These are phyloP conservation scores for Paramisgurnus dabryanus DNA, from an alignment of 2,113 vertebrate genomes.

Conservation along the genomic window DNA sequence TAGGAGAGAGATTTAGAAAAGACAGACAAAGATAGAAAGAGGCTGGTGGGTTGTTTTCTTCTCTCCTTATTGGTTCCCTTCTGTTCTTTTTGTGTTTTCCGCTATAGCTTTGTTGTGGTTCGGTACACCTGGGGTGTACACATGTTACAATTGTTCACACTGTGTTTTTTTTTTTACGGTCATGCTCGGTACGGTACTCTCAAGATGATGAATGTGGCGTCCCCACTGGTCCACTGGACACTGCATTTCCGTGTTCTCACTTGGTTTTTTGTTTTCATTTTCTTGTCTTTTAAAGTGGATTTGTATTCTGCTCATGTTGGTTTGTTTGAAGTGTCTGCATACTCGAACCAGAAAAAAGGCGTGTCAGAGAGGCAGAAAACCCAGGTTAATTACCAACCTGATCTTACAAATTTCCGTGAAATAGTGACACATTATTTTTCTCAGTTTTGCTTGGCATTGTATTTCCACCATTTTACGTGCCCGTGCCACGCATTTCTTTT, in stretches of 20 bases:
- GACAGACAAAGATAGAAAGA: not conserved
- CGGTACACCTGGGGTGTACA: conserved; percentile 32
- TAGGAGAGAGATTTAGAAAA: not conserved
- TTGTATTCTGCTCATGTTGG: conserved; percentile 43
- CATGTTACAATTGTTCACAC: conserved; percentile 1
- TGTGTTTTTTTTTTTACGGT: not conserved
- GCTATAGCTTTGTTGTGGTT: conserved; percentile 25
- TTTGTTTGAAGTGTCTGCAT: conserved; percentile 33
- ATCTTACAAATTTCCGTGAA: too few relatives aligned
- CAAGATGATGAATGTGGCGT: not conserved
- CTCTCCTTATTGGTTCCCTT: not conserved
- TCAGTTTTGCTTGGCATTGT: too few relatives aligned
- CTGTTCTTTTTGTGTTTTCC: conserved; percentile 19
- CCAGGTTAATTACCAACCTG: conserved; percentile 45
- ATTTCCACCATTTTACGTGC: too few relatives aligned
- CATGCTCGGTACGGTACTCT: not conserved
- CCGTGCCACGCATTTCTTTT: too few relatives aligned
- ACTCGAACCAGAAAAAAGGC: conserved; percentile 28
- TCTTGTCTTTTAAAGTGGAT: conserved; percentile 26
- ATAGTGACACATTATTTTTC: too few relatives aligned
- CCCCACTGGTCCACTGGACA: conserved; percentile 22
- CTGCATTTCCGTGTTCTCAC: conserved; percentile 21
- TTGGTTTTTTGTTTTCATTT: conserved; percentile 15
- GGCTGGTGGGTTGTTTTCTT: not conserved
- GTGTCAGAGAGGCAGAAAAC: conserved; percentile 48